These are phyloP conservation scores for Leucoptera coffeella DNA, from an alignment of 2,888 invertebrate species.

Conservation along the genomic window DNA sequence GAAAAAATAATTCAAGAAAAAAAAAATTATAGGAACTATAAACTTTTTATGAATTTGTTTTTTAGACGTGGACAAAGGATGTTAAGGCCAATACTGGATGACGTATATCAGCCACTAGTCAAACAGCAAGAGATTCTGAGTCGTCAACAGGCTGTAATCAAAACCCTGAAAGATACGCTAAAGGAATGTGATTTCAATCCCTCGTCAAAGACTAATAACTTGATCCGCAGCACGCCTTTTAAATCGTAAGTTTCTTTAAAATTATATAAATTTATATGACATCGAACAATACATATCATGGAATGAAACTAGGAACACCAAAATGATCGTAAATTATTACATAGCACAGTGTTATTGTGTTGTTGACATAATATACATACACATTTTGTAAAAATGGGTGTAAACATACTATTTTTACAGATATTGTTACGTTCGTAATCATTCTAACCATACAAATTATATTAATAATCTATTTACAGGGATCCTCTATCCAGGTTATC, in stretches of 20 bases:
- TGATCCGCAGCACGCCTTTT: conserved; percentile 32
- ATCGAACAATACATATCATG: neutral
- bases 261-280: neutral
- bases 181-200: conserved; percentile 25
- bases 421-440: too few species aligned
- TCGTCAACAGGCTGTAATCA: conserved; percentile 49
- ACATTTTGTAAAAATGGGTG: too few species aligned
- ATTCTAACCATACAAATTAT: too few species aligned
- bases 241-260: conserved; percentile 10
- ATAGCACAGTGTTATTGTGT: too few species aligned
- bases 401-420: too few species aligned
- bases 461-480: conserved; percentile 12
- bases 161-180: conserved; percentile 22
- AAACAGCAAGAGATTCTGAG: conserved; percentile 64
- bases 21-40: too few species aligned
- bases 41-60: too few species aligned
- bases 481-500: conserved; percentile 40
- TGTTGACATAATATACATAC: too few species aligned
- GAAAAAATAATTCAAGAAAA: too few species aligned
- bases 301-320: too few species aligned
- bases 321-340: too few species aligned
- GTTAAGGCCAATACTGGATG: conserved; percentile 67
- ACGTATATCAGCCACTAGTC: conserved; percentile 72
- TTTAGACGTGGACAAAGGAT: too few species aligned
- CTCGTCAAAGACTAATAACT: conserved; percentile 21